These are phyloP conservation scores for Lasius platythorax DNA, from an alignment of 2,888 invertebrate species.

Conservation along the genomic window DNA sequence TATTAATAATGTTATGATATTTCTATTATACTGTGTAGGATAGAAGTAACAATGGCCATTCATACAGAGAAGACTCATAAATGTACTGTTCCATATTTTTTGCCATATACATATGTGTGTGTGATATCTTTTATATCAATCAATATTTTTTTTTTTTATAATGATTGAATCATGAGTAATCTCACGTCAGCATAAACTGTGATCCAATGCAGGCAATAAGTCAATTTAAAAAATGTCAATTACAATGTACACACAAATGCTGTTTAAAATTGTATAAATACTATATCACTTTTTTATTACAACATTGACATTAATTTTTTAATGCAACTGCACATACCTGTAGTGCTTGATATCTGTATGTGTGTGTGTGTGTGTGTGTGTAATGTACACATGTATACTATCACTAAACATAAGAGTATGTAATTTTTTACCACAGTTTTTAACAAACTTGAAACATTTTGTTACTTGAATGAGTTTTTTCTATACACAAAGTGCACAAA, in stretches of 20 bases:
- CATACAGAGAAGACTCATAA: constrained; percentile 59
- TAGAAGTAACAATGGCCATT: constrained; percentile 52
- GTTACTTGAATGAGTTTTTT: constrained; percentile 36
- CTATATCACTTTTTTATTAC: neutral
- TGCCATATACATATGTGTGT: neutral
- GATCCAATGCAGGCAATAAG: constrained; percentile 4
- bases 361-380: constrained; percentile 11
- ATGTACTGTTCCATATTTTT: constrained; percentile 50
- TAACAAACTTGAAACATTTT: constrained; percentile 35
- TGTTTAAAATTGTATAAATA: constrained; percentile 11
- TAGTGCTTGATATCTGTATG: constrained; percentile 39
- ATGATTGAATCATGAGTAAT: constrained; percentile 61
- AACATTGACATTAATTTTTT: neutral
- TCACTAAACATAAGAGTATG: constrained; percentile 20
- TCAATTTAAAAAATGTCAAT: neutral
- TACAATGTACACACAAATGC: neutral
- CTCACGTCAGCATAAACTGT: neutral
- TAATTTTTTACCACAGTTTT: constrained; percentile 37
- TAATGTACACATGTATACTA: constrained; percentile 51
- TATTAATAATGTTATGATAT: constrained; percentile 42
- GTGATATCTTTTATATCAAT: neutral
- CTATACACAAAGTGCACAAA: neutral
- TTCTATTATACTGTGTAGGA: constrained; percentile 48
- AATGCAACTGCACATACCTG: constrained; percentile 54
- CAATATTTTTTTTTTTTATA: neutral